Percentiles rank a stretch among this genome's conserved stretches.
Conservation (phyloP, 2,888 invertebrate genomes). For the Sialis lutaria region DNA sequence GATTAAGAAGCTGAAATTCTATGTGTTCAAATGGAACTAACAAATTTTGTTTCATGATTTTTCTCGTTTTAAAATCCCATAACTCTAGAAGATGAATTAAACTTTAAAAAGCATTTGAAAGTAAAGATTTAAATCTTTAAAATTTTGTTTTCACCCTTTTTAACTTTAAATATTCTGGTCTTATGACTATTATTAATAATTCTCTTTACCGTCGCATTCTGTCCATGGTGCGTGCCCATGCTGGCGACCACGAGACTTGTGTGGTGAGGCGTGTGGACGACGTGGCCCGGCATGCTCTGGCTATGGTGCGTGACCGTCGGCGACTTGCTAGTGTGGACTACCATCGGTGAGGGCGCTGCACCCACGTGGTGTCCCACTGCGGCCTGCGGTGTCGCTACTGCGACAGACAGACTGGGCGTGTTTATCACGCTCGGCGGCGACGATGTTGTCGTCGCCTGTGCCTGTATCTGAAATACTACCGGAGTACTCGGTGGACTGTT, state of each 20-base stretch:
- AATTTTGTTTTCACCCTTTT: too few species aligned
- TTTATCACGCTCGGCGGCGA: too few species aligned
- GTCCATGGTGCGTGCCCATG: slow-evolving; percentile 9
- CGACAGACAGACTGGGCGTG: too few species aligned
- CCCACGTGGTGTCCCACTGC: too few species aligned
- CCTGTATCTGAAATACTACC: background rate
- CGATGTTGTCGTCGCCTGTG: too few species aligned
- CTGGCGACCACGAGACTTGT: slow-evolving; percentile 7
- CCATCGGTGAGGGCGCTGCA: slow-evolving; percentile 19
- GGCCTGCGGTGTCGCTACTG: too few species aligned
- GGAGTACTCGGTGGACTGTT: slow-evolving; percentile 18
- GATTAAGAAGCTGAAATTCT: too few species aligned
- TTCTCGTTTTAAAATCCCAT: too few species aligned
- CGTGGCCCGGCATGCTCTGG: slow-evolving; percentile 3
- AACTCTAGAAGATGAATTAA: background rate
- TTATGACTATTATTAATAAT: background rate
- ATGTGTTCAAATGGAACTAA: too few species aligned
- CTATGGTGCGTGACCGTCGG: slow-evolving; percentile 18
- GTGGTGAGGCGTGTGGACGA: slow-evolving; percentile 2
- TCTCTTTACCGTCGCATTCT: background rate
- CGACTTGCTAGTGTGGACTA: slow-evolving; percentile 23
- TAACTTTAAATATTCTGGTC: too few species aligned
- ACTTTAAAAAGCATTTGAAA: background rate
- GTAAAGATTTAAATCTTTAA: background rate
- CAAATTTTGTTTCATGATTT: too few species aligned